Base-by-base conservation (phyloP, 2,113 vertebrate genomes). In the Urocolius indicus region DNA sequence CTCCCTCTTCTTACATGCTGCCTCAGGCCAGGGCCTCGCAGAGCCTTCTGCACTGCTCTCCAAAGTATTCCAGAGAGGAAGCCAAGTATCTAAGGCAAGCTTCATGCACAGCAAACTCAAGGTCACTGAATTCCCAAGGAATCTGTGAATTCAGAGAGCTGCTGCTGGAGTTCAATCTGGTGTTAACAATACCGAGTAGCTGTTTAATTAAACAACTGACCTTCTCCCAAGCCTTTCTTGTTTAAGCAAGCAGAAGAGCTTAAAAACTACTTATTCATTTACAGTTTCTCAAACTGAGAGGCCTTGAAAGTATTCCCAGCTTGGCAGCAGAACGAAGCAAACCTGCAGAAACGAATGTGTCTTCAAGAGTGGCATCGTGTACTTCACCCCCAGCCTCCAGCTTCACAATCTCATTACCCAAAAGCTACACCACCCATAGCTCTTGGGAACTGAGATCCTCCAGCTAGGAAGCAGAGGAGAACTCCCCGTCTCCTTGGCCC, bases 41-140 rank as follows among this genome's bases (percentile, higher is more conserved):
- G 58, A 4, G 79, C 84, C 82, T 66, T 62, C 89, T 72, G 74
- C 43, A 43, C 45, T 0, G 0, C 81, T 75, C 69, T 92, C 72
- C 78, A 46, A 90, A 91, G 83, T 43, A 41, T 55, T 94, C 32
- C 6, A 48, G 65, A 94, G 62, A 67, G 65, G 63, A 89, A 78
- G 95, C 94, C 94, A 96, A 94, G 85, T 45, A 73, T 67, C 77
- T 46, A 62, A 87, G 65, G 78, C 80, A 94, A 95, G 87, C 57
- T 52, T 89, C 93, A 85, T 69, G 75, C 80, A 63, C 69, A 81
- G 95, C 89, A 96, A 94, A 78, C 58, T 32, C 90, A 54, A 95
- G 98, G 97, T 98, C 97, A 97, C 1, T 36, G 54, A 87, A 96
- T 96, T 97, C 97, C 97, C 96, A 96, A 96, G 91, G 91, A 94